phyloP scores from a whole-genome alignment of 2,797 vertebrate species.

The Emydoidea blandingii region DNA sequence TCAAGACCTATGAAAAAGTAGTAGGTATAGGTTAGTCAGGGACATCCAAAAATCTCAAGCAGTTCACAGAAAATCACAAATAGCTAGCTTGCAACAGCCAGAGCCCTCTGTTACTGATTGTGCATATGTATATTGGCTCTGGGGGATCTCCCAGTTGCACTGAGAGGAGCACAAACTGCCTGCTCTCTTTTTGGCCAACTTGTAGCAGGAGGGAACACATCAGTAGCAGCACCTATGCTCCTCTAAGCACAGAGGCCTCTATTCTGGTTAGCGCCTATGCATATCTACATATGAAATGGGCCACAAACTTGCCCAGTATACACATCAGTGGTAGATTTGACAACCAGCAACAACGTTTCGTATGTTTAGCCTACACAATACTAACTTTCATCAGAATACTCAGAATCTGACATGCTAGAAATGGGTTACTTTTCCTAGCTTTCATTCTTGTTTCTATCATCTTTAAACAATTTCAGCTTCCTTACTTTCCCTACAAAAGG shows the following conservation, averaged over 20 bases:
- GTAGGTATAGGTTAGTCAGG: neutral
- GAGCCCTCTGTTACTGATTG: neutral
- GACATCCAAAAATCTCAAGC: neutral
- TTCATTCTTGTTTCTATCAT: too few relatives aligned
- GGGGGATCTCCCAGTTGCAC: neutral
- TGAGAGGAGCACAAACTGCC: neutral
- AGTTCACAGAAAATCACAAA: neutral
- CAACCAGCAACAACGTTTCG: neutral
- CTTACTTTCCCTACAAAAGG: too few relatives aligned
- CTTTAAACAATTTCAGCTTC: too few relatives aligned
- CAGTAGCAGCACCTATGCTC: neutral
- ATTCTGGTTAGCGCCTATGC: neutral
- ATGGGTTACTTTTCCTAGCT: too few relatives aligned
- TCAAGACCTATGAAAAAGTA: constrained; percentile 85
- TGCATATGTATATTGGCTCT: neutral
- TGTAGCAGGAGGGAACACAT: neutral
- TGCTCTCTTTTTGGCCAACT: neutral
- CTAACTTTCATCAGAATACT: neutral
- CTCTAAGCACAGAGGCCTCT: neutral
- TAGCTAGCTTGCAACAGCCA: neutral
- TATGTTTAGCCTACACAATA: neutral
- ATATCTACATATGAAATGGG: neutral
- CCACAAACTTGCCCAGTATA: neutral
- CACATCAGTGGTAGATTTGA: neutral
- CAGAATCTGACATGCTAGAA: neutral